Percentiles rank a stretch among this genome's conserved stretches.
These are phyloP conservation scores for Siniperca obscura DNA, from an alignment of 2,797 vertebrate genomes.

Conservation along the genomic window DNA sequence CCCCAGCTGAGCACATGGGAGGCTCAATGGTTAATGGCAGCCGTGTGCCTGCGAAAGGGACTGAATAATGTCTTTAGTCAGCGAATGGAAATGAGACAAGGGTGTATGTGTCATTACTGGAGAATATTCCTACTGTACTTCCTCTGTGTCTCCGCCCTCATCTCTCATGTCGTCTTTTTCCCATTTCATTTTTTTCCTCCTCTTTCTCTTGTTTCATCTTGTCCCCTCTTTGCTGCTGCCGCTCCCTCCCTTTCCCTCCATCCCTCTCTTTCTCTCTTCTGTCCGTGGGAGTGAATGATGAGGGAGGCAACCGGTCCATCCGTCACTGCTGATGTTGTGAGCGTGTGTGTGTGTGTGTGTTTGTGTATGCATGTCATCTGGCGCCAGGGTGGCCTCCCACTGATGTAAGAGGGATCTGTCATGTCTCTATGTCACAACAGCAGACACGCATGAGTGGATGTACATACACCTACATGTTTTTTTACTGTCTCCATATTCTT, in stretches of 20 bases:
- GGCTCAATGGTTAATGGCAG: slow-evolving; percentile 57
- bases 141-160: neutral
- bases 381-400: slow-evolving; percentile 66
- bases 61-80: slow-evolving; percentile 56
- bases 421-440: slow-evolving; percentile 80
- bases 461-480: slow-evolving; percentile 15
- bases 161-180: neutral
- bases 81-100: slow-evolving; percentile 43
- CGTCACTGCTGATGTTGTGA: slow-evolving; percentile 60
- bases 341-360: slow-evolving; percentile 36
- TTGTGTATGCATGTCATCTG: slow-evolving; percentile 59
- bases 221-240: neutral
- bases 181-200: neutral
- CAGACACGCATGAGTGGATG: slow-evolving; percentile 70
- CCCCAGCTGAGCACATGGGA: slow-evolving; percentile 44
- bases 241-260: neutral
- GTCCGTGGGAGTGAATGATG: slow-evolving; percentile 68
- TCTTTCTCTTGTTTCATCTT: slow-evolving; percentile 1
- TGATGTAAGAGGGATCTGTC: slow-evolving; percentile 75
- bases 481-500: neutral
- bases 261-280: slow-evolving; percentile 23
- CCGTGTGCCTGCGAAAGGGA: neutral
- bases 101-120: slow-evolving; percentile 40
- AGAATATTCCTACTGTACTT: slow-evolving; percentile 12
- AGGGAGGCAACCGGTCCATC: slow-evolving; percentile 56